Evolutionary conservation across 1,140 invertebrate species (phyloP).

Genomic region (Leptinotarsa lineolata): DNA sequence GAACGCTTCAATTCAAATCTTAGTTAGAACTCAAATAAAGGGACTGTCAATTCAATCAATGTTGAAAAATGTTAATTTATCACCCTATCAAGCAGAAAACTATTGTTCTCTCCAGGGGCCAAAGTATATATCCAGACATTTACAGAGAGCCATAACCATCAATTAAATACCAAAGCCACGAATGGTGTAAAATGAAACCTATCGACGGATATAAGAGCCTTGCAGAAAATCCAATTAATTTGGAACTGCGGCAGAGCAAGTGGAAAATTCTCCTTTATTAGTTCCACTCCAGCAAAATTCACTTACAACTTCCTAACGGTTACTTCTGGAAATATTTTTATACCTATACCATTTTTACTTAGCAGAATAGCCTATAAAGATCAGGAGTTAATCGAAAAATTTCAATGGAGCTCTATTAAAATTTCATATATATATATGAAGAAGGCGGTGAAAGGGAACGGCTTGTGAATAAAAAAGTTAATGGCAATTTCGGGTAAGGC

Average conservation of each 20-base stretch:
- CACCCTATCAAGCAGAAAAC: no score
- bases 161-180: conserved; percentile 3
- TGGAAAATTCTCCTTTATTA: conserved; percentile 4
- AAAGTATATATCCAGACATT: no score
- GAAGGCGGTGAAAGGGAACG: background rate
- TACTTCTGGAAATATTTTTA: background rate
- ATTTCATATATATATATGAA: conserved; percentile 5
- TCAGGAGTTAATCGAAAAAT: background rate
- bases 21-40: no score
- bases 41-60: no score
- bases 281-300: conserved; percentile 1
- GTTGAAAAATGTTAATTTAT: no score
- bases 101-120: no score
- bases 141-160: background rate
- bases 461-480: background rate
- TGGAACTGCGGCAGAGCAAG: background rate
- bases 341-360: background rate
- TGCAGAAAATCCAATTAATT: background rate
- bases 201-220: background rate
- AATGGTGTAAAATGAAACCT: background rate
- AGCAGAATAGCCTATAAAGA: conserved; percentile 1
- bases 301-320: conserved; percentile 3
- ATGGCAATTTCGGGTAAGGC: background rate
- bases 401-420: background rate
- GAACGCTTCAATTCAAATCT: no score